Conservation (phyloP, 2,888 invertebrate species). For the Nomada fabriciana region DNA sequence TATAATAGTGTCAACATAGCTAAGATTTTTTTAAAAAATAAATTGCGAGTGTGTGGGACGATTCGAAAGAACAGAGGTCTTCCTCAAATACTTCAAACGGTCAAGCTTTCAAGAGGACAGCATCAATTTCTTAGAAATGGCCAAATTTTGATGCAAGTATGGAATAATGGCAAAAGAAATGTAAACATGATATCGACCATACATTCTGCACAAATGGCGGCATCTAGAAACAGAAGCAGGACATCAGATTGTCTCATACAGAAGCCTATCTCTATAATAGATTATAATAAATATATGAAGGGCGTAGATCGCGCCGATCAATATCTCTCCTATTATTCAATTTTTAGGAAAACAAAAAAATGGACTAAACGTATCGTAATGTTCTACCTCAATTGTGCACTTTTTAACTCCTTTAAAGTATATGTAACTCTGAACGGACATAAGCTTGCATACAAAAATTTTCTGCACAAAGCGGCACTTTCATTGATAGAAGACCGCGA, state of each 20-base stretch:
- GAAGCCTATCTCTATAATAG: conserved; percentile 6
- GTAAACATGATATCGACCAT: conserved; percentile 16
- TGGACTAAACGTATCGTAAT: conserved; percentile 34
- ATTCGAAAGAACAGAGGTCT: conserved; percentile 35
- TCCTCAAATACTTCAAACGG: conserved; percentile 4
- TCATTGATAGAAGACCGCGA: background rate
- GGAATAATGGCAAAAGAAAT: conserved; percentile 27
- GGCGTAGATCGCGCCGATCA: conserved; percentile 12
- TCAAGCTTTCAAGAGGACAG: conserved; percentile 6
- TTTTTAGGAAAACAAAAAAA: conserved; percentile 31
- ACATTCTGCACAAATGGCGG: conserved; percentile 10
- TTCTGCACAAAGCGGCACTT: conserved; percentile 11
- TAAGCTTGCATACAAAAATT: background rate
- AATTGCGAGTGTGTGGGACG: background rate
- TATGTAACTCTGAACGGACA: conserved; percentile 16
- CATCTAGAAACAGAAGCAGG: conserved; percentile 8
- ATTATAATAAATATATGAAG: conserved; percentile 44
- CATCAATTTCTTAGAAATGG: conserved; percentile 2
- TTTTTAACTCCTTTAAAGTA: conserved; percentile 37
- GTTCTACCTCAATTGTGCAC: conserved; percentile 34
- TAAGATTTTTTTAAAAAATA: background rate
- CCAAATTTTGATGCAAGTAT: conserved; percentile 20
- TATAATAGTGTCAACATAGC: too few species aligned
- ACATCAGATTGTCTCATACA: conserved; percentile 5
- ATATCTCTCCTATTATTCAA: conserved; percentile 1